Percentiles rank a stretch among this genome's conserved stretches.
Evolutionary conservation across 2,797 vertebrate species (phyloP).

Genomic region (Lates japonicus): DNA sequence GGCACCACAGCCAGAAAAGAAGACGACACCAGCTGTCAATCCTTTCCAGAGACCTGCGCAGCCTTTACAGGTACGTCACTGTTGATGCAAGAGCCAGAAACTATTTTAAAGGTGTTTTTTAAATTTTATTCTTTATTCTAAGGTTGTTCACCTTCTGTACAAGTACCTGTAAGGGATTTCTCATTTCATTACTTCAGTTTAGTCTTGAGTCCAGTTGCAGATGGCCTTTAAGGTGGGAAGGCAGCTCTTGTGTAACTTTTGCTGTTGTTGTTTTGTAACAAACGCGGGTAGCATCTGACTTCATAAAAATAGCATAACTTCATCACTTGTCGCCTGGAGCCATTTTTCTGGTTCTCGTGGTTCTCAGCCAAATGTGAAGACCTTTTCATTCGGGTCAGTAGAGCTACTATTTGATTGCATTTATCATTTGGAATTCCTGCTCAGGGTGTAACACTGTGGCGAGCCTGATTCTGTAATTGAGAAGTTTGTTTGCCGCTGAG

Average conservation of each 20-base stretch:
- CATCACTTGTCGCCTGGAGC: background rate
- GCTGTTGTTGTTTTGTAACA: background rate
- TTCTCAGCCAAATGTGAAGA: background rate
- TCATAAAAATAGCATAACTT: background rate
- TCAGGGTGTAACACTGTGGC: background rate
- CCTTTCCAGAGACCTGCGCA: slow-evolving; percentile 81
- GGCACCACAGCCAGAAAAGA: slow-evolving; percentile 66
- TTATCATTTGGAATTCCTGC: background rate
- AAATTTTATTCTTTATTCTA: background rate
- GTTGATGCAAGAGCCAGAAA: no score
- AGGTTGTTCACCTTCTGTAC: background rate
- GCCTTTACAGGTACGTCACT: slow-evolving; percentile 67
- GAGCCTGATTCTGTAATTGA: background rate
- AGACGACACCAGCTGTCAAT: slow-evolving; percentile 53
- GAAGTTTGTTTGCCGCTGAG: background rate
- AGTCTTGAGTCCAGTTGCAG: background rate
- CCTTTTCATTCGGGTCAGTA: background rate
- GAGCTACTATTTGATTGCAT: background rate
- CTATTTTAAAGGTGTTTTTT: background rate
- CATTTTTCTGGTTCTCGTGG: background rate
- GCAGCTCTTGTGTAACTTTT: background rate
- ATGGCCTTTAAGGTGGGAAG: background rate
- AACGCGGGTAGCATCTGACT: background rate
- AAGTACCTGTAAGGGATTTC: background rate
- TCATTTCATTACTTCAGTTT: background rate